A percentile compares a stretch with the other conserved stretches of the same genome.
phyloP scores from a whole-genome alignment of 2,888 invertebrate genomes.

The Cerceris rybyensis region DNA sequence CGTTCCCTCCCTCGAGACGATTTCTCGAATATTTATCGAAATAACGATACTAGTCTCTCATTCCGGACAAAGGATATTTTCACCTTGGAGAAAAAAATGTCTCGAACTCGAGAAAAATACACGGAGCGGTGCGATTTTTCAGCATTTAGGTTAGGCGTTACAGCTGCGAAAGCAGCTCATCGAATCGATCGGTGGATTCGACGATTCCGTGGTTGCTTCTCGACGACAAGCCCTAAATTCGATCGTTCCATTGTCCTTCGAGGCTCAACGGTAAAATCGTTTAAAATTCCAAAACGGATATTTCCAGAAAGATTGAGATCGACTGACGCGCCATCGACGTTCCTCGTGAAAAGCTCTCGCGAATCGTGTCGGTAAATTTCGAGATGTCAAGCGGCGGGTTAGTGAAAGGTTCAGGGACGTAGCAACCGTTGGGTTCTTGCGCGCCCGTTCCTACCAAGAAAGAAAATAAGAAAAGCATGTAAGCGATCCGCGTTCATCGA shows the following conservation, averaged over 20 bases:
- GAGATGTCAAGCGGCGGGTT: constrained; percentile 1
- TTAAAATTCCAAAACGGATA: constrained; percentile 43
- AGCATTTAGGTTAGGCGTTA: neutral
- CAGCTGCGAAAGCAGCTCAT: neutral
- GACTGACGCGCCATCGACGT: constrained; percentile 56
- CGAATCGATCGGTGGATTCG: neutral
- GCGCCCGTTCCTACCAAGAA: neutral
- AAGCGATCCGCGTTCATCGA: no score
- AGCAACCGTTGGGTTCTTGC: neutral
- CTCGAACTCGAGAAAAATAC: neutral
- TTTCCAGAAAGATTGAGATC: constrained; percentile 51
- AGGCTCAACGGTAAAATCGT: constrained; percentile 18
- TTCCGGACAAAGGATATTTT: no score
- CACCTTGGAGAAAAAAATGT: no score
- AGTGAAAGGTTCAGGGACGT: neutral
- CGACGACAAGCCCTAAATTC: neutral
- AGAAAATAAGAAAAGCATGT: no score
- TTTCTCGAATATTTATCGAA: neutral
- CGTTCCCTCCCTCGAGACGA: neutral
- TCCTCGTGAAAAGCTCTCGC: constrained; percentile 47
- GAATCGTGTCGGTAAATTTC: constrained; percentile 60
- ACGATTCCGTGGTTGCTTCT: neutral
- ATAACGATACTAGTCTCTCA: no score
- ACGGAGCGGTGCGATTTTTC: neutral
- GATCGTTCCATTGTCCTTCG: neutral